Conservation (phyloP, 2,797 vertebrate genomes). For the Sebastes variabilis region DNA sequence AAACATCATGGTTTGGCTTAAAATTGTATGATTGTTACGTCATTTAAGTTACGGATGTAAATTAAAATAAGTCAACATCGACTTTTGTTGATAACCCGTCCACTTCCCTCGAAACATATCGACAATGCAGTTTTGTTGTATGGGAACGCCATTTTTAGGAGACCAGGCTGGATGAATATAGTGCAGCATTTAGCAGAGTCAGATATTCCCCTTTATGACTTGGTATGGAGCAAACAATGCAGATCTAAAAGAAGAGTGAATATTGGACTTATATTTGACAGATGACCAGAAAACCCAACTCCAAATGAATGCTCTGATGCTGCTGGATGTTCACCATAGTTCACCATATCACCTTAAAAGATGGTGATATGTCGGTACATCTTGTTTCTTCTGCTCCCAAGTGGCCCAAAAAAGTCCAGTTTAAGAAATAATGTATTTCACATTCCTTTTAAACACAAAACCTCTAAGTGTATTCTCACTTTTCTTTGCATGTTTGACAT, state of each 20-base stretch:
- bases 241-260: neutral
- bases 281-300: neutral
- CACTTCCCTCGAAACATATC: too few relatives aligned
- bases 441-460: conserved; percentile 38
- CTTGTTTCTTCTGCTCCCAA: neutral
- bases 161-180: neutral
- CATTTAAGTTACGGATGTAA: too few relatives aligned
- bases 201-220: neutral
- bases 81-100: too few relatives aligned
- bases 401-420: neutral
- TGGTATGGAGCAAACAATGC: neutral
- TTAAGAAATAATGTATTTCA: neutral
- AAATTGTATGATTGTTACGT: too few relatives aligned
- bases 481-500: conserved; percentile 35
- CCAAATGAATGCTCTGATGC: neutral
- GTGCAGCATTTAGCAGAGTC: neutral
- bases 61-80: too few relatives aligned
- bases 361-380: neutral
- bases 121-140: too few relatives aligned
- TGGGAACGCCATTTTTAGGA: too few relatives aligned
- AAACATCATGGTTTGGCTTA: too few relatives aligned
- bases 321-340: neutral
- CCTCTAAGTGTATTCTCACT: neutral
- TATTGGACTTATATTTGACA: neutral
- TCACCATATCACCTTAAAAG: neutral